Evolutionary conservation across 2,113 vertebrate genomes (phyloP).

Genomic region (Brachypodius melanocephalos): DNA sequence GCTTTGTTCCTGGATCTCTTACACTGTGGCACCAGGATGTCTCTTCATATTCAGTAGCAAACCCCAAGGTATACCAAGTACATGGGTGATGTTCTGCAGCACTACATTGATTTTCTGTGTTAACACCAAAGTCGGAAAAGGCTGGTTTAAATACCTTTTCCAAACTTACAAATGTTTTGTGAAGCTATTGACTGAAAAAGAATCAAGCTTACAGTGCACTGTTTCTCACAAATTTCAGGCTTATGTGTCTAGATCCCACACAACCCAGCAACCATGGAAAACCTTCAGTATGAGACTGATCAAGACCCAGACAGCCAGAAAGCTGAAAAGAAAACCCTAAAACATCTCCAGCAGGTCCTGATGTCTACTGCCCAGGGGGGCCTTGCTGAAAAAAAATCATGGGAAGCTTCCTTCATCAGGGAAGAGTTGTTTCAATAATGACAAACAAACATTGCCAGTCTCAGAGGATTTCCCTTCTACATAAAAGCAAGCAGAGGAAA

Average conservation of each 20-base stretch:
- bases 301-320: neutral
- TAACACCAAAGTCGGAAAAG: neutral
- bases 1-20: neutral
- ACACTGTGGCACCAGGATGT: neutral
- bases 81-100: neutral
- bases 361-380: neutral
- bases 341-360: neutral
- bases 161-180: neutral
- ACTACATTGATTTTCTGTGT: neutral
- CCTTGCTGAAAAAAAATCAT: neutral
- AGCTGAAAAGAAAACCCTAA: neutral
- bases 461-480: neutral
- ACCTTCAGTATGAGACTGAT: neutral
- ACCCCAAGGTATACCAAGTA: rapidly evolving
- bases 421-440: neutral
- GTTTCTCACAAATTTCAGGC: neutral
- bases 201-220: neutral
- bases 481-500: neutral
- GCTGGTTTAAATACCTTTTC: neutral
- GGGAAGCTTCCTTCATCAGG: neutral
- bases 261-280: neutral
- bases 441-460: neutral
- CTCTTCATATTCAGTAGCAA: neutral
- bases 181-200: neutral
- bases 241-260: neutral